These are phyloP conservation scores for Myodes glareolus DNA, from an alignment of 2,113 vertebrate species.

Conservation along the genomic window DNA sequence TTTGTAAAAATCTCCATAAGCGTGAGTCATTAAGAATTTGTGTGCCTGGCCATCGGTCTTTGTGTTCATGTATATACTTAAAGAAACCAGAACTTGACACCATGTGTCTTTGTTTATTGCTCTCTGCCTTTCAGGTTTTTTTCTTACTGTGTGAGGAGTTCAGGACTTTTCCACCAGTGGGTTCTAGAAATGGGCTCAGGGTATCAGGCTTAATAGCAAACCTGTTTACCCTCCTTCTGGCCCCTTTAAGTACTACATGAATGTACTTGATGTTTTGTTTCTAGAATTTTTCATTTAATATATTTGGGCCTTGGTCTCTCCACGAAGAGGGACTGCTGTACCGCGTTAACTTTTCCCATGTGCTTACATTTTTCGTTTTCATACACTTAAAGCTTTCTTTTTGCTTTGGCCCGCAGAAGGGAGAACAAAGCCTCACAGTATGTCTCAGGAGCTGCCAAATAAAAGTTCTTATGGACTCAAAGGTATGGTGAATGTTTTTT, in stretches of 20 bases:
- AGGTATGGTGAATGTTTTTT: conserved; percentile 55
- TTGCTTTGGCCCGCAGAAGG: conserved; percentile 62
- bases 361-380: conserved; percentile 6
- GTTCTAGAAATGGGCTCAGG: background rate
- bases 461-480: conserved; percentile 70
- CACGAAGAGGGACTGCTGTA: background rate
- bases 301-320: background rate
- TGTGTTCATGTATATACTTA: background rate
- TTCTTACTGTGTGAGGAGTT: too few species aligned
- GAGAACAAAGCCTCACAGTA: background rate
- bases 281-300: background rate
- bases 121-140: background rate
- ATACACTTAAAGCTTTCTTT: conserved; percentile 16
- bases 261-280: background rate
- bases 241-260: background rate
- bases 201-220: background rate
- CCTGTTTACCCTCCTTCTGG: background rate
- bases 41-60: background rate
- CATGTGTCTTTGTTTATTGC: background rate
- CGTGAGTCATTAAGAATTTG: background rate
- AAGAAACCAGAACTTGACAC: background rate
- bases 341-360: background rate
- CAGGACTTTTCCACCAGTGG: background rate
- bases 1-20: background rate
- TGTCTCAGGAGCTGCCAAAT: conserved; percentile 67